Percentiles rank a stretch among this genome's conserved stretches.
These are phyloP conservation scores for Chironomus tepperi DNA, from an alignment of 1,140 invertebrate genomes.

Conservation along the genomic window DNA sequence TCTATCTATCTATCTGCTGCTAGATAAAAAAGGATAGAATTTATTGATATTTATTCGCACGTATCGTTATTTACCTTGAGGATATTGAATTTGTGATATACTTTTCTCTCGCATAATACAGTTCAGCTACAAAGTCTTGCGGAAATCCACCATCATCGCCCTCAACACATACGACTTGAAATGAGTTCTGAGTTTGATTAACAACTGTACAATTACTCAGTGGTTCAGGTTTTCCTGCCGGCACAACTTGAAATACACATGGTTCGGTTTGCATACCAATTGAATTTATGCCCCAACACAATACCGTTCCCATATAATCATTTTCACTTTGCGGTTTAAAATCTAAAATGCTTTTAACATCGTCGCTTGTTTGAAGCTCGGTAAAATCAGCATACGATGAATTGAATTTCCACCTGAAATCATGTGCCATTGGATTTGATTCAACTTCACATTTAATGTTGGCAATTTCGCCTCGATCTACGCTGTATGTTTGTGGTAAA, in stretches of 20 bases:
- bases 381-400: conserved; percentile 51
- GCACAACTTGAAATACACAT: conserved; percentile 62
- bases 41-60: too few relatives aligned
- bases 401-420: conserved; percentile 63
- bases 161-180: conserved; percentile 59
- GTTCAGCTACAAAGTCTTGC: conserved; percentile 59
- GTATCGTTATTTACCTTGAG: conserved; percentile 29
- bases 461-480: conserved; percentile 53
- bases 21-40: too few relatives aligned
- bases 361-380: conserved; percentile 49
- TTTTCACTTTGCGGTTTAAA: conserved; percentile 37
- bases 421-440: conserved; percentile 53
- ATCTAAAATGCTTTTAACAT: conserved; percentile 47
- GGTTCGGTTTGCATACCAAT: conserved; percentile 56
- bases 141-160: conserved; percentile 64
- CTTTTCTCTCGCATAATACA: conserved; percentile 46
- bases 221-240: conserved; percentile 63
- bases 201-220: conserved; percentile 61
- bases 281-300: conserved; percentile 60
- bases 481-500: conserved; percentile 55
- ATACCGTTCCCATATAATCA: conserved; percentile 56
- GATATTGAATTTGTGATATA: conserved; percentile 48
- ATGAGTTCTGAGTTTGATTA: conserved; percentile 57
- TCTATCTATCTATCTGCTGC: too few relatives aligned
- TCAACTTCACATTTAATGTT: conserved; percentile 60